These are phyloP conservation scores for Matsumyia berberina DNA, from an alignment of 2,888 invertebrate genomes.

Conservation along the genomic window DNA sequence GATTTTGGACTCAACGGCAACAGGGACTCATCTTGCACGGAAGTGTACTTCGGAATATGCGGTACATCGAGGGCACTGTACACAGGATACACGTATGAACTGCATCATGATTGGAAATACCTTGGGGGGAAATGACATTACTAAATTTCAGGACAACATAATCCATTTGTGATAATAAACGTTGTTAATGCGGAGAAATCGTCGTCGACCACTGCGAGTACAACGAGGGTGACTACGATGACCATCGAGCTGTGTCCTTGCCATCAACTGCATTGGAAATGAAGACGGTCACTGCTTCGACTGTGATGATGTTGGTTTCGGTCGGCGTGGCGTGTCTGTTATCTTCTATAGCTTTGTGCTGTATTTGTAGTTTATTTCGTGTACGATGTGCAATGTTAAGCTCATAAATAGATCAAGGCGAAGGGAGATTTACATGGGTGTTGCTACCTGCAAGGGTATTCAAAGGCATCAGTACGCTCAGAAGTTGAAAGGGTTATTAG, in stretches of 20 bases:
- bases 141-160: slow-evolving; percentile 73
- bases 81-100: slow-evolving; percentile 3
- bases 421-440: slow-evolving; percentile 49
- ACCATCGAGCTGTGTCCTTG: slow-evolving; percentile 41
- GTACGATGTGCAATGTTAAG: slow-evolving; percentile 25
- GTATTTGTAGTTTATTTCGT: slow-evolving; percentile 16
- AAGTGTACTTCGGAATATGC: slow-evolving; percentile 53
- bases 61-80: slow-evolving; percentile 1
- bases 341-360: slow-evolving; percentile 1
- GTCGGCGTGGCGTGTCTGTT: background rate
- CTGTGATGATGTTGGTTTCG: slow-evolving; percentile 10
- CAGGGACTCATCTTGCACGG: slow-evolving; percentile 53
- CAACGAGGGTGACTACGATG: slow-evolving; percentile 36
- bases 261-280: slow-evolving; percentile 17
- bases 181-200: slow-evolving; percentile 69
- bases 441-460: slow-evolving; percentile 30
- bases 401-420: slow-evolving; percentile 62
- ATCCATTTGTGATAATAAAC: slow-evolving; percentile 75
- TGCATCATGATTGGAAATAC: slow-evolving; percentile 60
- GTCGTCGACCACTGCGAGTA: slow-evolving; percentile 17
- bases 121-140: slow-evolving; percentile 66
- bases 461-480: background rate
- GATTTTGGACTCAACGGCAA: slow-evolving; percentile 68
- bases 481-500: slow-evolving; percentile 4
- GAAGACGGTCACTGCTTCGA: slow-evolving; percentile 22